phyloP scores from a whole-genome alignment of 2,113 vertebrate species.

The Coturnix japonica region DNA sequence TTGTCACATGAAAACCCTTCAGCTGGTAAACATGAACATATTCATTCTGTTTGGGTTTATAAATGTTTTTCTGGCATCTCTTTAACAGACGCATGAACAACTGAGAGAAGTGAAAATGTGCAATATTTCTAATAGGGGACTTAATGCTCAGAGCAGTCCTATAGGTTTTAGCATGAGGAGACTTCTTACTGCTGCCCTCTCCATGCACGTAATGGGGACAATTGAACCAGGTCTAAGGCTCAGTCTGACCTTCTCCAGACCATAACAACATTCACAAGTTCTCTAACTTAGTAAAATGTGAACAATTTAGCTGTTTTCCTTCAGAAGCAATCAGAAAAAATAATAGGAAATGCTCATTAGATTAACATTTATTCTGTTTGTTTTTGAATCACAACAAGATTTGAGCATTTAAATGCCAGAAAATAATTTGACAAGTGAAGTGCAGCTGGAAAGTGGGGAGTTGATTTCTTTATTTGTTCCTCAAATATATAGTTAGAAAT shows the following conservation, averaged over 20 bases:
- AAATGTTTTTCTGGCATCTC: not conserved
- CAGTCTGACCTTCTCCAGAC: not conserved
- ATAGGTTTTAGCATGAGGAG: not conserved
- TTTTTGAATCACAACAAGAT: not conserved
- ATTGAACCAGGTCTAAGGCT: not conserved
- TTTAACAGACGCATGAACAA: not conserved
- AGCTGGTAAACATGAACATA: not conserved
- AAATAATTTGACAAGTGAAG: not conserved
- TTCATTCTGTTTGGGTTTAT: not conserved
- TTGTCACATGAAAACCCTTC: not conserved
- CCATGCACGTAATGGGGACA: not conserved
- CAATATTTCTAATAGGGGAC: not conserved
- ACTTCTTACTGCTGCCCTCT: rapidly evolving
- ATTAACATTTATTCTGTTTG: not conserved
- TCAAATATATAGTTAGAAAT: not conserved
- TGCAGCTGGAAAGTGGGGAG: not conserved
- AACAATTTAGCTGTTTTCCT: not conserved
- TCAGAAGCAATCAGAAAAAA: not conserved
- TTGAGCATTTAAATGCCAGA: not conserved
- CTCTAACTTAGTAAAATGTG: not conserved
- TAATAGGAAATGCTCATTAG: not conserved
- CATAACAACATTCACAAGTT: not conserved
- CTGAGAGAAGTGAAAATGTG: not conserved
- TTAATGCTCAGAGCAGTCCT: not conserved
- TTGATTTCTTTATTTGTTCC: not conserved